phyloP scores from a whole-genome alignment of 2,888 invertebrate species.

The Orthosia gothica region DNA sequence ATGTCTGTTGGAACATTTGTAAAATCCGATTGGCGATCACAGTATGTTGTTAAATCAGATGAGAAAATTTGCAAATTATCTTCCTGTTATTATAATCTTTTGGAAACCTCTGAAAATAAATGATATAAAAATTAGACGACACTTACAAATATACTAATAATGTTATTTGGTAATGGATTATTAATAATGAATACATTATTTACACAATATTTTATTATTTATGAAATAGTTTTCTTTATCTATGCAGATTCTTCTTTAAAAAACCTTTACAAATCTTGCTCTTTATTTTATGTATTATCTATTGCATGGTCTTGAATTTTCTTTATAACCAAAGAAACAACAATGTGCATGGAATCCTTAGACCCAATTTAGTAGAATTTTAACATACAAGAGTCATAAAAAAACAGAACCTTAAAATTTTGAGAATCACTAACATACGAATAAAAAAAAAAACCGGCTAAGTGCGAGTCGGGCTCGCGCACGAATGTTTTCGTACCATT shows the following conservation, averaged over 20 bases:
- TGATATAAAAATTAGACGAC: neutral
- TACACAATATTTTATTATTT: constrained; percentile 60
- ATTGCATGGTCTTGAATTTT: constrained; percentile 56
- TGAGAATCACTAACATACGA: neutral
- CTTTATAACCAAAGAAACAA: constrained; percentile 20
- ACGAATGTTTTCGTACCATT: too few relatives aligned
- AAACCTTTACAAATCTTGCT: neutral
- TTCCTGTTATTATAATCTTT: constrained; percentile 1
- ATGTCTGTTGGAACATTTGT: neutral
- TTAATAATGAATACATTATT: constrained; percentile 88
- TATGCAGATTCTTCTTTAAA: constrained; percentile 21
- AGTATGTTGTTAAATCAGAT: constrained; percentile 1
- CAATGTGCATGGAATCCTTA: constrained; percentile 55
- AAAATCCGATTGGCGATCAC: constrained; percentile 5
- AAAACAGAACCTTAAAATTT: neutral
- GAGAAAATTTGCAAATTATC: neutral
- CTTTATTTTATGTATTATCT: constrained; percentile 17
- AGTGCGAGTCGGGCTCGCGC: too few relatives aligned
- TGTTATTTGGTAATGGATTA: constrained; percentile 46
- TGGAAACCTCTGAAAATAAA: neutral
- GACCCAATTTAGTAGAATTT: constrained; percentile 35
- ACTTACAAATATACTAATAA: constrained; percentile 25
- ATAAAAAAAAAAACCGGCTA: too few relatives aligned
- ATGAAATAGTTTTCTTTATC: constrained; percentile 21
- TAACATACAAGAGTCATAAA: constrained; percentile 60